A percentile compares a stretch with the other conserved stretches of the same genome.
phyloP scores from a whole-genome alignment of 2,113 vertebrate species.

The Balaeniceps rex region DNA sequence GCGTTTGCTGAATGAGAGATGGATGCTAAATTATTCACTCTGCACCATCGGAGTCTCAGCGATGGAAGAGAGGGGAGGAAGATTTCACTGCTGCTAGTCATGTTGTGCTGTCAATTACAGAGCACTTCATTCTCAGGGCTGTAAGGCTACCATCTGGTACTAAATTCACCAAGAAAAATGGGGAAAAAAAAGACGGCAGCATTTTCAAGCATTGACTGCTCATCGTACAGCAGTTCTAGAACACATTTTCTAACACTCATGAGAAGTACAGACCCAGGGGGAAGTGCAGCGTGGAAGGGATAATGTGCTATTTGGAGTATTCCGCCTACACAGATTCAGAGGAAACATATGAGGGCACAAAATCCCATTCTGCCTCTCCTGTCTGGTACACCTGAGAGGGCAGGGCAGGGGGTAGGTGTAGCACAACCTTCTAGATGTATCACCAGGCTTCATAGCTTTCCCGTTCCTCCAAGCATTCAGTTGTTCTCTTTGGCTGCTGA shows the following conservation, averaged over 20 bases:
- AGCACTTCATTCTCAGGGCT: conserved; percentile 19
- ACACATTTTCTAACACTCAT: neutral
- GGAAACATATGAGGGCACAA: neutral
- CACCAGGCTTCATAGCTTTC: neutral
- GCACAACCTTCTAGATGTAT: neutral
- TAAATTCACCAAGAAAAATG: neutral
- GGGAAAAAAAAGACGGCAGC: neutral
- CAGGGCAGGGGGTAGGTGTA: accelerated
- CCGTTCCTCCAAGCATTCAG: neutral
- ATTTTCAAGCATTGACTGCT: neutral
- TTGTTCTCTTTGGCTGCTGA: neutral
- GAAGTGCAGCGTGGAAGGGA: neutral
- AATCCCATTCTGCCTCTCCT: neutral
- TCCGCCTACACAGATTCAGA: neutral
- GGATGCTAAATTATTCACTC: conserved; percentile 48
- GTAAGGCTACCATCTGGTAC: conserved; percentile 27
- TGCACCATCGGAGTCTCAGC: neutral
- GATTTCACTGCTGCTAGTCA: neutral
- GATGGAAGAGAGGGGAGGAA: neutral
- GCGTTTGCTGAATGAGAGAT: conserved; percentile 29
- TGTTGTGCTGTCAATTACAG: neutral
- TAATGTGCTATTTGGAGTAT: neutral
- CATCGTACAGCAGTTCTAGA: neutral
- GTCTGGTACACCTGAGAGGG: neutral
- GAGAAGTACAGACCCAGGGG: neutral